Base-by-base conservation (phyloP, 2,797 vertebrate species). In the Molossus molossus region DNA sequence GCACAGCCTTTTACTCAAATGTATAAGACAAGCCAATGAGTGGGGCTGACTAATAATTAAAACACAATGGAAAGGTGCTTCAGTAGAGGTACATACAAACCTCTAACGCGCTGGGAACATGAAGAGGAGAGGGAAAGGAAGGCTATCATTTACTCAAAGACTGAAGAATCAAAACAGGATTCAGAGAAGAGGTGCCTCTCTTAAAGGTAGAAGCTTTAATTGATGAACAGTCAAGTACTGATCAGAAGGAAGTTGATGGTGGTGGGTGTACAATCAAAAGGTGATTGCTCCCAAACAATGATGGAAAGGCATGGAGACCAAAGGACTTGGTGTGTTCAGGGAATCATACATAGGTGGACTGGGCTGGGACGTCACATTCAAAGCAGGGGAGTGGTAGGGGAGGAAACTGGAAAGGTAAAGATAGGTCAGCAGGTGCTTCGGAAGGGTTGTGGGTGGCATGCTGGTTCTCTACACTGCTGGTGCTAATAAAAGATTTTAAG, bases 101-200 rank as follows among this genome's bases (percentile, higher is more conserved):
- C n/a, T 33, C 76, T 57, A 40, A 55, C 58, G 33, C 17, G 73
- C 27, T 69, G 40, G 11, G n/a, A 67, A 33, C 5, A 6, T 23
- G 50, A 73, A 94, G 92, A n/a, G 83, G 64, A 87, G 53, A 86
- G 6, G 33, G 17, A 57, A 72, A 13, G 60, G 23, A 83, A 92
- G 27, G 37, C 64, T 1, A 14, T 77, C 53, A 62, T 75, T 29
- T 75, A 12, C 29, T 90, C 53, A 90, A 92, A 67, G 58, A 70
- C 0, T 55, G 17, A 87, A 90, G 53, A 80, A 48, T 58, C 21
- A 69, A 62, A 70, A 87, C 53, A 77, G 23, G 57, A 62, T 37
- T 87, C 45, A 21, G 40, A 87, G 27, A 64, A 93, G 40, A 58
- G 45, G 37, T 27, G 55, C 13, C 15, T 64, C 21, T 58, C 58